phyloP scores from a whole-genome alignment of 2,888 invertebrate species.

The Andrena marginata region DNA sequence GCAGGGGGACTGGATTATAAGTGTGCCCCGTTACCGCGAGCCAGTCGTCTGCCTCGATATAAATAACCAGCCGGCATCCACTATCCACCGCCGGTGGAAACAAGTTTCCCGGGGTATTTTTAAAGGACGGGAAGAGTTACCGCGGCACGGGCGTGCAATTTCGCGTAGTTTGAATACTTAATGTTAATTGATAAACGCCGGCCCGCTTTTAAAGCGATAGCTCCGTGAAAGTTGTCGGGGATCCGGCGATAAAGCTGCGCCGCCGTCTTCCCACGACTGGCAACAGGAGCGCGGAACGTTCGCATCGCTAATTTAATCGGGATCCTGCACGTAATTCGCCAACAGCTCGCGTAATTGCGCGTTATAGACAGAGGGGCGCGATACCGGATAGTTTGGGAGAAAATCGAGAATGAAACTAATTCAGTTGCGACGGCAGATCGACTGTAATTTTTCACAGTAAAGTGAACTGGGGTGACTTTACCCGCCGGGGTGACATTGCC shows the following conservation, averaged over 20 bases:
- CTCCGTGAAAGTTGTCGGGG: slow-evolving; percentile 10
- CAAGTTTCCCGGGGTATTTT: slow-evolving; percentile 20
- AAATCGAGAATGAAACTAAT: no score
- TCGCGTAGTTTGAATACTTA: slow-evolving; percentile 23
- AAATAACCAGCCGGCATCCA: slow-evolving; percentile 2
- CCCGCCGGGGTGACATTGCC: no score
- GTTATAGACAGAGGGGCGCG: no score
- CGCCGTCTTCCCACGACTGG: no score
- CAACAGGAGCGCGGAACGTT: no score
- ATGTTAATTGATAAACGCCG: slow-evolving; percentile 38
- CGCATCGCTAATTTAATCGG: no score
- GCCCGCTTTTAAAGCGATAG: not conserved
- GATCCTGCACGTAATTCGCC: no score
- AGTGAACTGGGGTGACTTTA: no score
- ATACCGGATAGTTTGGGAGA: no score
- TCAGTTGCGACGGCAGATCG: no score
- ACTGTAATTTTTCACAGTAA: no score
- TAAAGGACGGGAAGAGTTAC: slow-evolving; percentile 5
- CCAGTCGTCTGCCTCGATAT: slow-evolving; percentile 6
- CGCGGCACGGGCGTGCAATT: slow-evolving; percentile 11
- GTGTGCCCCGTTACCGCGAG: slow-evolving; percentile 25
- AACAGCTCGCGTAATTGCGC: no score
- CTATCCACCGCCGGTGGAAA: not conserved
- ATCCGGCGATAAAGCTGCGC: slow-evolving; percentile 8
- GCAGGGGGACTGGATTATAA: slow-evolving; percentile 30